Percentiles rank a stretch among this genome's conserved stretches.
Conservation (phyloP, 2,888 invertebrate species). For the Epinotia bilunana region DNA sequence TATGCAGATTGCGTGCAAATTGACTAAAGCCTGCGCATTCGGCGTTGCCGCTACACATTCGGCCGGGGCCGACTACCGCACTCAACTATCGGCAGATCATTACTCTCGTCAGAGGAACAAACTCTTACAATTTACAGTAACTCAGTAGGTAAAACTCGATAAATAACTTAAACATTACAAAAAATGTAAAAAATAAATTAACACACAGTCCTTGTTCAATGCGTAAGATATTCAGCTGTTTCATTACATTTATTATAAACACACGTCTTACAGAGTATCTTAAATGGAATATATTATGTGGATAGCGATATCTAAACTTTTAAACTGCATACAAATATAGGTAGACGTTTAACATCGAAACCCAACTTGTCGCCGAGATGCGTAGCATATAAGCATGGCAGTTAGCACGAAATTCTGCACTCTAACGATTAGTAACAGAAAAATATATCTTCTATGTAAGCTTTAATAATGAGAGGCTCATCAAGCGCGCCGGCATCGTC, state of each 20-base stretch:
- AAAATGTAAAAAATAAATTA: constrained; percentile 80
- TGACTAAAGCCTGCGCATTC: constrained; percentile 76
- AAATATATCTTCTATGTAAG: constrained; percentile 73
- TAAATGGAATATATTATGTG: constrained; percentile 81
- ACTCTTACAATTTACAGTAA: constrained; percentile 66
- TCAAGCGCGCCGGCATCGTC: constrained; percentile 50
- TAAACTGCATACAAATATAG: constrained; percentile 66
- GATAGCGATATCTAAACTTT: constrained; percentile 72
- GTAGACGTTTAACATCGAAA: constrained; percentile 63
- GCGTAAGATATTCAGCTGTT: constrained; percentile 75
- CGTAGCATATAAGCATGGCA: constrained; percentile 80
- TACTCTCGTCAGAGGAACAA: constrained; percentile 59
- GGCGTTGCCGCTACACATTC: constrained; percentile 50
- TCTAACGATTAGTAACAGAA: constrained; percentile 76
- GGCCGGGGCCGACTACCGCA: constrained; percentile 11
- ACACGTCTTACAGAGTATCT: constrained; percentile 77
- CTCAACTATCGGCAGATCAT: constrained; percentile 66
- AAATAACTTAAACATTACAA: constrained; percentile 78
- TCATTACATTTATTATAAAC: constrained; percentile 72
- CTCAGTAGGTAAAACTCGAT: constrained; percentile 69
- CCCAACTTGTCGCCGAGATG: constrained; percentile 75
- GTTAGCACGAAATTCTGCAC: constrained; percentile 82
- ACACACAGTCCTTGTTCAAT: constrained; percentile 81
- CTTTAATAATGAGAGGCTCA: constrained; percentile 56
- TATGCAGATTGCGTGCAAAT: constrained; percentile 76